Base-by-base conservation (phyloP, 2,113 vertebrate species). In the Odontophorus gujanensis region DNA sequence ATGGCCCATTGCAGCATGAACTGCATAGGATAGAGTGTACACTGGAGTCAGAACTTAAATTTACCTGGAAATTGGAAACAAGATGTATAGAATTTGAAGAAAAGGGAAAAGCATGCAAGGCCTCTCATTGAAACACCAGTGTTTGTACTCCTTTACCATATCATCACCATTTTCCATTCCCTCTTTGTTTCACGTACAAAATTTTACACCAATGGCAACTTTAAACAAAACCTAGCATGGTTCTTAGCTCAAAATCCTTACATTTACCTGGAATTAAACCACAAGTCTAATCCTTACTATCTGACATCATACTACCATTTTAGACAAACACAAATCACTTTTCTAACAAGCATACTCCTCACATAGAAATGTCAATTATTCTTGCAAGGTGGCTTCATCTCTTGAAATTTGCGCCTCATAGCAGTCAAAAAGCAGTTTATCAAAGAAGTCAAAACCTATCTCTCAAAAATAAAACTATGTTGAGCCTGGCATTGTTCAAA, bases 41-140 rank as follows among this genome's bases (percentile, higher is more conserved):
- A 38, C 22, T 30, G 32, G 26, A 85, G 73, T 36, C 48, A 61
- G 74, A 94, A 90, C 16, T 68, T 76, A 75, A 50, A 47, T 12
- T 72, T 91, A 76, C 13, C 53, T 87, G 82, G 55, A 95, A 85
- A 89, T 77, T 86, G 65, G 51, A 81, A 86, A 45, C 38, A 63
- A 68, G 13, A 50, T 34, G 20, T 20, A 84, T 28, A 30, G 1
- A 7, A 25, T 58, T 24, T 53, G 81, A 66, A 67, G 32, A 81
- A 53, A 76, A 59, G 25, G 5, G 9, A 3, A 6, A 69, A 66
- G 28, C 9, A 42, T 13, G 22, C 17, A 17, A 32, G 30, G 24
- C 30, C 87, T 45, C 58, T 68, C 34, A n/a, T 13, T 7, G 7
- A 80, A 73, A 38, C 21, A 28, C 22, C 43, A 50, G 3, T 58